phyloP scores from a whole-genome alignment of 2,888 invertebrate species.

The Tachina lurida region DNA sequence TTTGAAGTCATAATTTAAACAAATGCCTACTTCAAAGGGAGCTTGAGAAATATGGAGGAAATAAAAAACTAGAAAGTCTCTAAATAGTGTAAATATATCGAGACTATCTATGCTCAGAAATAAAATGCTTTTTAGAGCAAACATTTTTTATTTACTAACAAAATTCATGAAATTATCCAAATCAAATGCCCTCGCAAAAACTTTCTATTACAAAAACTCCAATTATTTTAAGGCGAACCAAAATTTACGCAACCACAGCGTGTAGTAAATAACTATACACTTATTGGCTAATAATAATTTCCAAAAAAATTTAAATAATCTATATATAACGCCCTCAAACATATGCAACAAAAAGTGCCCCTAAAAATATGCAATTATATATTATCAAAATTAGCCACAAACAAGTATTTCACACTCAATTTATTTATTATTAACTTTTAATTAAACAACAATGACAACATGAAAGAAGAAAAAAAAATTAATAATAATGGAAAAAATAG shows the following conservation, averaged over 20 bases:
- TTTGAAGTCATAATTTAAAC: no score
- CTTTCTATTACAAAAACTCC: no score
- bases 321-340: neutral
- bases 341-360: neutral
- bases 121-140: no score
- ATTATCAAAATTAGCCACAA: constrained; percentile 34
- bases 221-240: neutral
- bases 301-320: constrained; percentile 3
- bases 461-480: neutral
- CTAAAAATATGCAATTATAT: neutral
- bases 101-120: no score
- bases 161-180: no score
- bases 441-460: constrained; percentile 28
- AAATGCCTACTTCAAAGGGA: no score
- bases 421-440: constrained; percentile 51
- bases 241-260: neutral
- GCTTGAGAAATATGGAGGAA: no score
- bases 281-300: constrained; percentile 7
- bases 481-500: constrained; percentile 13
- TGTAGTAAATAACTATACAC: constrained; percentile 9
- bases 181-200: no score
- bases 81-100: no score
- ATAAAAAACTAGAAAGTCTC: no score
- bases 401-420: constrained; percentile 51
- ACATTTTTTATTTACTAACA: no score